Base-by-base conservation (phyloP, 2,888 invertebrate species). In the Lacanobia wlatinum region DNA sequence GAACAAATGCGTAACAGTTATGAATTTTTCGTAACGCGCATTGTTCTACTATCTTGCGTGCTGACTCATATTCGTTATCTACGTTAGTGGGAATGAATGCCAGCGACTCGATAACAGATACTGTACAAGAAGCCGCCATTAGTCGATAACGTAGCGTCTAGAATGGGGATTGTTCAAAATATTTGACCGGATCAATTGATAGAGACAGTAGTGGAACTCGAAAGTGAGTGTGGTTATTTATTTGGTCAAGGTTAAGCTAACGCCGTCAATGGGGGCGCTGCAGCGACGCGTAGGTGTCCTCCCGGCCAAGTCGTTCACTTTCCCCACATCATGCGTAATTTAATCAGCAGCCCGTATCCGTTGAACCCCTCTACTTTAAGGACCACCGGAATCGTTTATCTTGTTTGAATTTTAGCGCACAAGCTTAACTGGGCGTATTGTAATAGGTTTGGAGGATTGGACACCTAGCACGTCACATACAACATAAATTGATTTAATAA, bases 311-410 rank as follows among this genome's bases (percentile, higher is more conserved):
- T 78, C 71, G 71, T 80, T 78, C 73, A 78, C 87, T 89, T 90
- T 88, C 89, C 89, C 87, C 88, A 82, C 87, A 89, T 86, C 80
- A 77, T 76, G 83, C 80, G 88, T 93, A 92, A 93, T 94, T 94
- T 89, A 94, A 94, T 94, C 92, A 93, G 89, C 82, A 82, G 87
- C 94, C 94, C 94, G 93, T 94, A 94, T 94, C 93, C 92, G 90
- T 86, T 87, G 84, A 84, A 87, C 88, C 90, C 91, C 90, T 88
- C 86, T 87, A 82, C 67, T 86, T 80, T 73, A 81, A 62, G 80
- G 89, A 90, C 89, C 90, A 90, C 88, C 88, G 72, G 81, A 84
- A 84, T 82, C 65, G 79, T 60, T 59, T 53, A 63, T 70, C 61
- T 67, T 61, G 61, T 58, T 70, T n/a, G 50, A 38, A 64, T 64